phyloP scores from a whole-genome alignment of 2,113 vertebrate genomes.

The Numida meleagris region DNA sequence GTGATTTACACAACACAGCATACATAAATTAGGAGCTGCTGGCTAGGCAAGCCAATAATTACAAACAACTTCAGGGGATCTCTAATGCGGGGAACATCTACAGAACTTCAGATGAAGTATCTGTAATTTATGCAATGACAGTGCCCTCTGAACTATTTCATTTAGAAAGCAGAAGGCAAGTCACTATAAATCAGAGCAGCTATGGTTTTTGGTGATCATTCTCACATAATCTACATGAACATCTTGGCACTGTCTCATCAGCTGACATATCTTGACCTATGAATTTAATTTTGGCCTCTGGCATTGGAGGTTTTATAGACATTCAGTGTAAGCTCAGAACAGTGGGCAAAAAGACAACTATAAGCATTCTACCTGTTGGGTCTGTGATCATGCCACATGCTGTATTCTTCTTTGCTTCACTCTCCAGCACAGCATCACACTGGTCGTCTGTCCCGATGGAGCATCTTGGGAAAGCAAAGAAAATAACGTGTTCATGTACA shows the following conservation, averaged over 20 bases:
- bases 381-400: conserved; percentile 84
- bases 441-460: conserved; percentile 46
- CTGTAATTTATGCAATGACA: background rate
- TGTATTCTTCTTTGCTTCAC: conserved; percentile 79
- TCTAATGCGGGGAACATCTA: background rate
- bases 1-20: background rate
- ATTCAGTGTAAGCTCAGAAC: background rate
- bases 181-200: background rate
- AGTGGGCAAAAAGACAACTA: background rate
- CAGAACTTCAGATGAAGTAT: background rate
- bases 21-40: background rate
- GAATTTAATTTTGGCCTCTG: background rate
- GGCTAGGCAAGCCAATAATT: background rate
- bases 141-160: background rate
- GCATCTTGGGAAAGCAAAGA: conserved; percentile 43
- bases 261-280: background rate
- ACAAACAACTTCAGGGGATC: background rate
- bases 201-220: background rate
- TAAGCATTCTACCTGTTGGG: conserved; percentile 68
- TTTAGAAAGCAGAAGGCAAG: background rate
- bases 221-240: background rate
- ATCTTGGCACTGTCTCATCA: background rate
- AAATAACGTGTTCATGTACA: background rate
- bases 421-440: conserved; percentile 76
- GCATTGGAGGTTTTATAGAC: background rate